Evolutionary conservation across 2,888 invertebrate species (phyloP).

Genomic region (Apocheima hispidaria): DNA sequence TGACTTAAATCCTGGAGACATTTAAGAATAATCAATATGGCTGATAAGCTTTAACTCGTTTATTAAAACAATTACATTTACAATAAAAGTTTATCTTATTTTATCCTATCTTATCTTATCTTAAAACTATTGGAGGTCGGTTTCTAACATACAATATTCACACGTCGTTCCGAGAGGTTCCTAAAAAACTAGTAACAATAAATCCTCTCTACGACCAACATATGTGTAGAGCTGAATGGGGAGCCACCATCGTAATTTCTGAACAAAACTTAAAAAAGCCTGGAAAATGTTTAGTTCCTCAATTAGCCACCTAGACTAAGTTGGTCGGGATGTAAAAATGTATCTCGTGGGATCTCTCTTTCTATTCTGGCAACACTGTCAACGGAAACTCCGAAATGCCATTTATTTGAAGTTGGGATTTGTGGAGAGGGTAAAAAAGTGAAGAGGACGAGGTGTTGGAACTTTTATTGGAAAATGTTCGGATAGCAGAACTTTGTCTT

Average conservation of each 20-base stretch:
- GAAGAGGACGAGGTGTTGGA: slow-evolving; percentile 7
- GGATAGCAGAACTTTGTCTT: neutral
- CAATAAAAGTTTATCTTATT: no score
- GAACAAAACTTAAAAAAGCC: neutral
- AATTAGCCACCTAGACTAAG: neutral
- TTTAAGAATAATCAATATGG: no score
- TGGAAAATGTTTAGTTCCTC: neutral
- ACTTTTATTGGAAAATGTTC: slow-evolving; percentile 21
- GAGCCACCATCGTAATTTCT: neutral
- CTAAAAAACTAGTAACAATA: slow-evolving; percentile 25
- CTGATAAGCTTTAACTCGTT: no score
- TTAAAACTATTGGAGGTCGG: slow-evolving; percentile 40
- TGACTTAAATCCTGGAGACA: no score
- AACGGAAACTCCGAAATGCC: slow-evolving; percentile 19
- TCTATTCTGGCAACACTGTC: slow-evolving; percentile 22
- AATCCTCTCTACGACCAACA: slow-evolving; percentile 18
- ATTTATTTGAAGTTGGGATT: slow-evolving; percentile 30
- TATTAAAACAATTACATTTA: no score
- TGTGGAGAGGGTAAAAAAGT: slow-evolving; percentile 19
- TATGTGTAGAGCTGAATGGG: neutral
- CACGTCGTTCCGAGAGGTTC: slow-evolving; percentile 9
- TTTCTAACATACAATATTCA: slow-evolving; percentile 43
- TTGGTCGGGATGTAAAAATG: slow-evolving; percentile 25
- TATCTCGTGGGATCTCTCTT: slow-evolving; percentile 32
- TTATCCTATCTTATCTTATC: no score